Conservation (phyloP, 2,888 invertebrate species). For the Spatulosminthurus flaviceps region DNA sequence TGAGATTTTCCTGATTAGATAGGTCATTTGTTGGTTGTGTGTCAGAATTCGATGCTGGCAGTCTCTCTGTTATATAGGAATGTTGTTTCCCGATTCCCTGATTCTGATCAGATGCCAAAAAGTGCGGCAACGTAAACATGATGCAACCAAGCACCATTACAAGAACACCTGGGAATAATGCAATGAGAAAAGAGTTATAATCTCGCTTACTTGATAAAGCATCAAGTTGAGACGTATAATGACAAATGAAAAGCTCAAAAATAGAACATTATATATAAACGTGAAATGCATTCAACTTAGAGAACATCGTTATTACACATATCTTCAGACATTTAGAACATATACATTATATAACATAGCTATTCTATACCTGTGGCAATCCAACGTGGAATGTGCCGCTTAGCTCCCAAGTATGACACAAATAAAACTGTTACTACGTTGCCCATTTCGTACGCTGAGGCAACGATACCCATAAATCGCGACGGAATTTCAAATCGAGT, state of each 20-base stretch:
- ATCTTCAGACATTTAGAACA: not conserved
- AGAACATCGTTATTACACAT: not conserved
- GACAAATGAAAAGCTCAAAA: too few species aligned
- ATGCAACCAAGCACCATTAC: conserved; percentile 94
- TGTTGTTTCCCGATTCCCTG: conserved; percentile 6
- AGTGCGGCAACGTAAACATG: conserved; percentile 92
- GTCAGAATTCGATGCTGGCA: conserved; percentile 8
- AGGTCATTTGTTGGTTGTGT: not conserved
- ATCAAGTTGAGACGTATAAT: too few species aligned
- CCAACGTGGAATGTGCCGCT: conserved; percentile 93
- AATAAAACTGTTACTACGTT: conserved; percentile 95
- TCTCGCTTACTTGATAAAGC: not conserved
- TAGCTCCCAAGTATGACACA: conserved; percentile 92
- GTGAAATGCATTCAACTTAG: not conserved
- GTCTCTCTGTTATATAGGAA: conserved; percentile 46
- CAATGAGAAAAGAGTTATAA: conserved; percentile 22
- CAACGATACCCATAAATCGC: conserved; percentile 89
- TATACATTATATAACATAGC: too few species aligned
- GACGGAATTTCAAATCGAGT: conserved; percentile 92
- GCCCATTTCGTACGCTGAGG: conserved; percentile 94
- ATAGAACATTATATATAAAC: not conserved
- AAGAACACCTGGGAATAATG: conserved; percentile 74
- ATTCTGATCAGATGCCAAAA: conserved; percentile 80
- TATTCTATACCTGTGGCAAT: conserved; percentile 85
- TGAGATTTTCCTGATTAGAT: not conserved